phyloP scores from a whole-genome alignment of 1,140 invertebrate genomes.

The Batillaria attramentaria region DNA sequence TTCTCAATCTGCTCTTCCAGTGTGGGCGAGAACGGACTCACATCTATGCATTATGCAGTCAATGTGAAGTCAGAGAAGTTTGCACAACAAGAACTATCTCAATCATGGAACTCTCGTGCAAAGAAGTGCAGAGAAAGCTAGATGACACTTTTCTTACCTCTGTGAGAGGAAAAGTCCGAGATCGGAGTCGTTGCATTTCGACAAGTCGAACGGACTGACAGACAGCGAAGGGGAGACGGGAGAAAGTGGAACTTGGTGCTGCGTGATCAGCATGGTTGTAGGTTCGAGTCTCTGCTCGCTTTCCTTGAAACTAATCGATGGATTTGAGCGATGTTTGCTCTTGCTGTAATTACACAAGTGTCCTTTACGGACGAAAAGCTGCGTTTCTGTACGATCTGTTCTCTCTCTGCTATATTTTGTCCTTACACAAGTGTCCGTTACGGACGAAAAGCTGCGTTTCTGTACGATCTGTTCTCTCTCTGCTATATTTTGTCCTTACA shows the following conservation, averaged over 20 bases:
- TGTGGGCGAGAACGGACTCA: too few species aligned
- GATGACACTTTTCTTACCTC: slow-evolving; percentile 31
- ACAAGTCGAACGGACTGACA: slow-evolving; percentile 34
- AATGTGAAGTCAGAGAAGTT: too few species aligned
- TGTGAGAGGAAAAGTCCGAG: slow-evolving; percentile 42
- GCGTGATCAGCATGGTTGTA: slow-evolving; percentile 23
- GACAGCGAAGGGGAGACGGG: slow-evolving; percentile 23
- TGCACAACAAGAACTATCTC: too few species aligned
- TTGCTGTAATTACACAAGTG: background rate
- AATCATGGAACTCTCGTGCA: too few species aligned
- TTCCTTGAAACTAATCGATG: background rate
- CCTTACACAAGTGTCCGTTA: background rate
- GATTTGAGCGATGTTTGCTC: background rate
- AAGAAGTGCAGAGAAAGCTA: background rate
- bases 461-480: background rate
- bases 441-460: too few species aligned
- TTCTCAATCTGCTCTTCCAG: too few species aligned
- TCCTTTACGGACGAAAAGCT: background rate
- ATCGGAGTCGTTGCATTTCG: slow-evolving; percentile 41
- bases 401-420: background rate
- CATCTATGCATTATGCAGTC: too few species aligned
- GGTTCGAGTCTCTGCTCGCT: slow-evolving; percentile 7
- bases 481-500: too few species aligned
- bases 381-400: background rate
- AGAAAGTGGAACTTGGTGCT: slow-evolving; percentile 12